Percentiles rank a stretch among this genome's conserved stretches.
Evolutionary conservation across 2,797 vertebrate species (phyloP).

Genomic region (Lepus townsendii): DNA sequence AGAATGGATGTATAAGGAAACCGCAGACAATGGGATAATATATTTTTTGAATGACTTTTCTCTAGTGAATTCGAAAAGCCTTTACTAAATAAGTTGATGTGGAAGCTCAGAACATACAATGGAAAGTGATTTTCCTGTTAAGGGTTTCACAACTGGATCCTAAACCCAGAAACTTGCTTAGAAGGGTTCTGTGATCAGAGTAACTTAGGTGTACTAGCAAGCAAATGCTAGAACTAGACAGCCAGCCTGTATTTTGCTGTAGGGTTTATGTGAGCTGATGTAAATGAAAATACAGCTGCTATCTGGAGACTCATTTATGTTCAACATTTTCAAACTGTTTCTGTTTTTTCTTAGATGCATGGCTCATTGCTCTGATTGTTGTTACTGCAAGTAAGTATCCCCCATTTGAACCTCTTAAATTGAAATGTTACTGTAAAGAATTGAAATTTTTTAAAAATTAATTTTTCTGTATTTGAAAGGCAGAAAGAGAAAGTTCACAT

Average conservation of each 20-base stretch:
- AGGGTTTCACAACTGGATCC: neutral
- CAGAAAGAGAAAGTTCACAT: no score
- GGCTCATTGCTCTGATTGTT: constrained; percentile 46
- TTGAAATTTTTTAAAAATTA: neutral
- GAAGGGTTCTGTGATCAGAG: neutral
- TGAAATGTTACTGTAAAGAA: constrained; percentile 22
- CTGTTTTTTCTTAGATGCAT: constrained; percentile 58
- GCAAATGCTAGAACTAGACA: neutral
- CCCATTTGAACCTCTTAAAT: neutral
- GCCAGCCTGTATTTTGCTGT: neutral
- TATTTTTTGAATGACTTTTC: constrained; percentile 9
- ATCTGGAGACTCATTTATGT: neutral
- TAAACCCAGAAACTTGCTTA: neutral
- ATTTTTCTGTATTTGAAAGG: no score
- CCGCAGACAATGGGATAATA: neutral
- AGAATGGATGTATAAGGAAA: constrained; percentile 1
- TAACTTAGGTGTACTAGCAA: neutral
- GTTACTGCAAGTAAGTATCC: constrained; percentile 66
- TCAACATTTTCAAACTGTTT: constrained; percentile 15
- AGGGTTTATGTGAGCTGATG: neutral
- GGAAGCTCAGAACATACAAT: neutral
- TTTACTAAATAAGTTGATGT: neutral
- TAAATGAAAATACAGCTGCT: neutral
- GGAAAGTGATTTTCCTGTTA: neutral
- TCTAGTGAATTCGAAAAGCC: neutral